Percentiles rank a stretch among this genome's conserved stretches.
Evolutionary conservation across 2,888 invertebrate species (phyloP).

Genomic region (Caenorhabditis sulstoni): DNA sequence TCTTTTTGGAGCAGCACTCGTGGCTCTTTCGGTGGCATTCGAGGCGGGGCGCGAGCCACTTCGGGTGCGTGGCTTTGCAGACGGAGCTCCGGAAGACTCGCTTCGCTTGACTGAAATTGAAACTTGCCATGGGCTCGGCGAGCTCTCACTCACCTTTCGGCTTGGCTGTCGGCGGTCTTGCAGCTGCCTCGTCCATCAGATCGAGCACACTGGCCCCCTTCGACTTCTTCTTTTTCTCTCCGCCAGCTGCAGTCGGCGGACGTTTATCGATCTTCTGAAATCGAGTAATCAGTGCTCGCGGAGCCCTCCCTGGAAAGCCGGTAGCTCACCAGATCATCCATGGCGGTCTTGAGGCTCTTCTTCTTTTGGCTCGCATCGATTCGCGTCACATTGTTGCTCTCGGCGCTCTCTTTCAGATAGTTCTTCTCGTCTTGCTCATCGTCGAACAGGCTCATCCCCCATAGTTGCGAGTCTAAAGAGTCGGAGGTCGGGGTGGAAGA

Average conservation of each 20-base stretch:
- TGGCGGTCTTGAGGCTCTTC: slow-evolving; percentile 63
- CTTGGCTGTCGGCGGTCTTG: slow-evolving; percentile 62
- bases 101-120: slow-evolving; percentile 43
- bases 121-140: no score
- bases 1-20: slow-evolving; percentile 40
- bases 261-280: slow-evolving; percentile 24
- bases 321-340: slow-evolving; percentile 62
- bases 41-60: slow-evolving; percentile 26
- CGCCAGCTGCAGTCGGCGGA: slow-evolving; percentile 35
- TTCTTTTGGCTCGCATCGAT: slow-evolving; percentile 66
- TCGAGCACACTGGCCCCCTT: slow-evolving; percentile 77
- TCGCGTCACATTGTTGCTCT: slow-evolving; percentile 34
- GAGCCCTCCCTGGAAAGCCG: no score
- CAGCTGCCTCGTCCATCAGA: slow-evolving; percentile 78
- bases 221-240: slow-evolving; percentile 58
- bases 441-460: slow-evolving; percentile 67
- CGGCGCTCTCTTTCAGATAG: slow-evolving; percentile 56
- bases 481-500: neutral
- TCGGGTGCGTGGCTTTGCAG: slow-evolving; percentile 45
- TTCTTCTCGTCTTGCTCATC: slow-evolving; percentile 65
- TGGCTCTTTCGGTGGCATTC: slow-evolving; percentile 8
- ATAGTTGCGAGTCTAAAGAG: slow-evolving; percentile 30
- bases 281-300: no score
- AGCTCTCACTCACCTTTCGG: slow-evolving; percentile 30
- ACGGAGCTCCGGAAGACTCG: slow-evolving; percentile 35